These are phyloP conservation scores for Apostichopus parvimensis DNA, from an alignment of 35 echinoderm and acorn worm species.

Conservation along the genomic window DNA sequence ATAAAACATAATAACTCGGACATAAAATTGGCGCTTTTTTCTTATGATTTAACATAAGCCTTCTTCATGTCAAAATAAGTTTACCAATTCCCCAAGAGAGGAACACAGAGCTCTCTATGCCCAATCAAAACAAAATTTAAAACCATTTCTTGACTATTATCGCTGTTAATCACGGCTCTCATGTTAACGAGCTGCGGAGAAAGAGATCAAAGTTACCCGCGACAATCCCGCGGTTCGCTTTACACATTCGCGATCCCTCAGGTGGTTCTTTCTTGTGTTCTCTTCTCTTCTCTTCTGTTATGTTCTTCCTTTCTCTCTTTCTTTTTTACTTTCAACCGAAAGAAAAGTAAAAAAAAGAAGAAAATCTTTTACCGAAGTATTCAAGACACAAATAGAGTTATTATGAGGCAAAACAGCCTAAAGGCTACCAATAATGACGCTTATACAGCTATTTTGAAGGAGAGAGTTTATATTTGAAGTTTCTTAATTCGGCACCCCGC, in stretches of 20 bases:
- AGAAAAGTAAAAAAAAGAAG: background rate
- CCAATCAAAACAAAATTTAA: slow-evolving; percentile 51
- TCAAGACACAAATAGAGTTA: slow-evolving; percentile 42
- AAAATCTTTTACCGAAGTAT: slow-evolving; percentile 21
- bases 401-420: slow-evolving; percentile 50
- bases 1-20: slow-evolving; percentile 7
- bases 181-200: slow-evolving; percentile 42
- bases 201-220: slow-evolving; percentile 39
- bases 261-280: slow-evolving; percentile 2
- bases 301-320: background rate
- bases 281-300: background rate
- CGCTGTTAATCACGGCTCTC: slow-evolving; percentile 36
- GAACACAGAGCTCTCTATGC: slow-evolving; percentile 3
- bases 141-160: slow-evolving; percentile 42
- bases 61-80: background rate
- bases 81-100: slow-evolving; percentile 20
- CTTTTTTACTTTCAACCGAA: background rate
- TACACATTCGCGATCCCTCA: slow-evolving; percentile 41
- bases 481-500: slow-evolving; percentile 38
- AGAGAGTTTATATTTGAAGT: background rate
- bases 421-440: background rate
- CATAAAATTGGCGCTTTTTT: background rate
- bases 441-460: background rate
- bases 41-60: background rate
- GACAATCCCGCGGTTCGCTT: slow-evolving; percentile 33